Conservation (phyloP, 1,140 invertebrate genomes). For the Megalopta genalis region DNA sequence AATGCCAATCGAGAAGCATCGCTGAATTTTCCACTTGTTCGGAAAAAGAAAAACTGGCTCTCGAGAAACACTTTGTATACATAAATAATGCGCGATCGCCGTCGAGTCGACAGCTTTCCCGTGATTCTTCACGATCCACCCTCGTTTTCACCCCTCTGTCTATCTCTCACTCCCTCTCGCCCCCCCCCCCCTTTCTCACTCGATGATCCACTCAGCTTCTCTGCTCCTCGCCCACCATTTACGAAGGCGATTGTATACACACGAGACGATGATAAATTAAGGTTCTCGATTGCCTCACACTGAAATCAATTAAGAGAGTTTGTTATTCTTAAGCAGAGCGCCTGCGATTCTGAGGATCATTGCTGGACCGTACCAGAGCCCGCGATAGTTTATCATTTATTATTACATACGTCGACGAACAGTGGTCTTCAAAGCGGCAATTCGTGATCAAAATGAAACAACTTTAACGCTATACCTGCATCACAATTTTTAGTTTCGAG, state of each 20-base stretch:
- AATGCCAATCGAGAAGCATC: background rate
- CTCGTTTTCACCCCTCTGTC: background rate
- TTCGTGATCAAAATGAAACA: too few relatives aligned
- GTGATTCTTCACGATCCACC: background rate
- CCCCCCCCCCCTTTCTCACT: too few relatives aligned
- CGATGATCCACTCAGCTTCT: too few relatives aligned
- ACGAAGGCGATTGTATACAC: background rate
- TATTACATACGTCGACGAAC: too few relatives aligned
- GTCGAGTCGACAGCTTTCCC: background rate
- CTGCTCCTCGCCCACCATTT: background rate
- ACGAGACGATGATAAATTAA: constrained; percentile 29
- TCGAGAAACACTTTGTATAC: background rate
- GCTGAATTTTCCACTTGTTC: background rate
- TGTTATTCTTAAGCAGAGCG: constrained; percentile 27
- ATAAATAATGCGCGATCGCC: background rate
- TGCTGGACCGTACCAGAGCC: background rate
- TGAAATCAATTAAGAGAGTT: constrained; percentile 43
- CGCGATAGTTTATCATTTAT: constrained; percentile 18
- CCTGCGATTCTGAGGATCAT: constrained; percentile 5
- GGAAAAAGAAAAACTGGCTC: background rate
- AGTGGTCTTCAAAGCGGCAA: too few relatives aligned
- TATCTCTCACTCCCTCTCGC: too few relatives aligned
- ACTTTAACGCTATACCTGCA: too few relatives aligned
- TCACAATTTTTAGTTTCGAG: too few relatives aligned
- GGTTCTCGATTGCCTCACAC: constrained; percentile 17